Percentiles rank a stretch among this genome's conserved stretches.
These are phyloP conservation scores for Montifringilla adamsi DNA, from an alignment of 2,113 vertebrate genomes.

Conservation along the genomic window DNA sequence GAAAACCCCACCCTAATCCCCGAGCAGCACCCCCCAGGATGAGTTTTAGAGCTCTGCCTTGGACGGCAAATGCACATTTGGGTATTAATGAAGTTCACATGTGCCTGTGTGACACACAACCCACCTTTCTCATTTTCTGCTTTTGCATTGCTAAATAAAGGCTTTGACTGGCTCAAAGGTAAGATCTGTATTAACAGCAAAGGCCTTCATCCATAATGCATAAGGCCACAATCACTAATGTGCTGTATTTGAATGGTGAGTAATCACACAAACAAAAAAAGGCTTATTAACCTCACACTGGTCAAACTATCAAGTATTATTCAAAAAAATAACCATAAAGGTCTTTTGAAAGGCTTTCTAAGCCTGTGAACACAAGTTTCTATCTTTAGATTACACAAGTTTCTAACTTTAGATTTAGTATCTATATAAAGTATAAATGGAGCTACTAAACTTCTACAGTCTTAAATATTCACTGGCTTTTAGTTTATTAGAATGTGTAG, in stretches of 20 bases:
- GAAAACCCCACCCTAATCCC: background rate
- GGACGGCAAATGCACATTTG: background rate
- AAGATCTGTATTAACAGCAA: background rate
- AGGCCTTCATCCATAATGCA: background rate
- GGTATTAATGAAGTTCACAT: background rate
- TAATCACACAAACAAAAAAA: background rate
- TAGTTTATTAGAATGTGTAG: background rate
- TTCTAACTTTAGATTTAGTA: background rate
- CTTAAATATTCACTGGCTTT: background rate
- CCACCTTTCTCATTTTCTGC: background rate
- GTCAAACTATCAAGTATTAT: background rate
- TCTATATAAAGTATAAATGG: background rate
- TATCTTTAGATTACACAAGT: background rate
- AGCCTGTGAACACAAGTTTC: background rate
- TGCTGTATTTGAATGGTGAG: background rate
- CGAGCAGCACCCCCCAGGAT: background rate
- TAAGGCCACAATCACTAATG: background rate
- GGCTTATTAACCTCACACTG: background rate
- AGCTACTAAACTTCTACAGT: background rate
- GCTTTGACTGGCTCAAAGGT: background rate
- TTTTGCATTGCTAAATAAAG: background rate
- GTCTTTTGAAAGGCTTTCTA: background rate
- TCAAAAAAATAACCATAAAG: background rate
- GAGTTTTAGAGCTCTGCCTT: background rate
- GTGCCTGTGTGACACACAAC: accelerated